Base-by-base conservation (phyloP, 2,888 invertebrate species). In the Sepioteuthis lessoniana region DNA sequence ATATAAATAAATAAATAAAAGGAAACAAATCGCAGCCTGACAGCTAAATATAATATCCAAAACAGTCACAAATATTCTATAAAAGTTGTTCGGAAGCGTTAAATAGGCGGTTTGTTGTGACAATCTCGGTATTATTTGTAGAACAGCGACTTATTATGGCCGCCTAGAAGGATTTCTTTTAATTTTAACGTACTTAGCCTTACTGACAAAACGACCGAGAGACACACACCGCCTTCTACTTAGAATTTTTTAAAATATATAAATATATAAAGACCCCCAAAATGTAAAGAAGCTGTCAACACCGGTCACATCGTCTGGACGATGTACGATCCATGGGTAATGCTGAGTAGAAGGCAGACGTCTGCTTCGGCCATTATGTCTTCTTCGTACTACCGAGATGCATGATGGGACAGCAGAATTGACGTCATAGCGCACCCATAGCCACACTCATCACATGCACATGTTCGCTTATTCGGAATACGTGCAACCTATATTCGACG, bases 321-420 rank as follows among this genome's bases (percentile, higher is more conserved):
- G 31, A 47, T 35, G 47, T 92, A 92, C 19, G 92, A 92, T 38
- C 92, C 92, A 92, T 46, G n/a, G 92, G 47, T 47, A 92, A 92
- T 47, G 37, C 47, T 42, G 42, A 47, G 46, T 92, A 92, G 47
- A 47, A 92, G 92, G 92, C 42, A 92, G 38, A 92, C 47, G 92
- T 92, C 92, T 92, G 92, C 92, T 47, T 42, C 92, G 47, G 92
- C 92, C 92, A 92, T 92, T 92, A 47, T 92, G 47, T 92, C 92
- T 92, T 92, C 92, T 92, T n/a, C 47, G 92, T n/a, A 76, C 92
- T 92, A 92, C 46, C 35, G 92, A 47, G n/a, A 76, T 47, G 92
- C 92, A 92, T 92, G 46, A 92, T 46, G 92, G 92, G 92, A 92
- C 92, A n/a, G 92, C 92, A 42, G 47, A n/a, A 76, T n/a, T 92